These are phyloP conservation scores for Salvator merianae DNA, from an alignment of 2,113 vertebrate species.

Conservation along the genomic window DNA sequence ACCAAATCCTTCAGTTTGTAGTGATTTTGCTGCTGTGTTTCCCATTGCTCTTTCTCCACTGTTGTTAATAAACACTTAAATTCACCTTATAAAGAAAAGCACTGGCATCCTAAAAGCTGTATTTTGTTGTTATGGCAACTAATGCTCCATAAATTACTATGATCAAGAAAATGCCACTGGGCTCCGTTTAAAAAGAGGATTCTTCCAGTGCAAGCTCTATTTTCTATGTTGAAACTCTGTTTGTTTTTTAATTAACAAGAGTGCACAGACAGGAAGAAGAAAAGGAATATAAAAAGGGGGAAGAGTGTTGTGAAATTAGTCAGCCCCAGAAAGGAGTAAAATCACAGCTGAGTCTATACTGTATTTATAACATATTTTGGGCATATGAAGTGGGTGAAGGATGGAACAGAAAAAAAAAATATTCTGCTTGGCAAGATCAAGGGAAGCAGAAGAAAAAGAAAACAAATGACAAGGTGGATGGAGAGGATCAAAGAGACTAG, in stretches of 20 bases:
- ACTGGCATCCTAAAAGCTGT: slow-evolving; percentile 5
- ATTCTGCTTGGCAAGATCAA: too few relatives aligned
- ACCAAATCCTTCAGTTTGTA: background rate
- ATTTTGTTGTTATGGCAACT: slow-evolving; percentile 32
- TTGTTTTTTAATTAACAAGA: slow-evolving; percentile 27
- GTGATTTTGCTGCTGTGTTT: background rate
- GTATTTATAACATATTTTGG: too few relatives aligned
- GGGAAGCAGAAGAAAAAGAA: too few relatives aligned
- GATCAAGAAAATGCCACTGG: slow-evolving; percentile 11
- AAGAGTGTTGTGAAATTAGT: background rate
- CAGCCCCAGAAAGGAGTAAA: background rate
- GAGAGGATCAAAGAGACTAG: too few relatives aligned
- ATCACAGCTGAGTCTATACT: too few relatives aligned
- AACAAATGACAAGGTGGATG: too few relatives aligned
- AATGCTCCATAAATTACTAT: slow-evolving; percentile 39
- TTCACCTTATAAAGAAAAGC: slow-evolving; percentile 17
- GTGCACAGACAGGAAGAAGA: background rate
- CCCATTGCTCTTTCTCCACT: background rate
- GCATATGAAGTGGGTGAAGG: too few relatives aligned
- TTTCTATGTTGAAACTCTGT: background rate
- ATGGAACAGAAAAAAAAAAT: too few relatives aligned
- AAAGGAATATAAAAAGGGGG: background rate
- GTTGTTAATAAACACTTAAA: background rate
- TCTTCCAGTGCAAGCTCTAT: background rate
- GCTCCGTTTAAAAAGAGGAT: background rate